Percentiles rank a stretch among this genome's conserved stretches.
Conservation (phyloP, 2,888 invertebrate species). For the Meloe dianella region DNA sequence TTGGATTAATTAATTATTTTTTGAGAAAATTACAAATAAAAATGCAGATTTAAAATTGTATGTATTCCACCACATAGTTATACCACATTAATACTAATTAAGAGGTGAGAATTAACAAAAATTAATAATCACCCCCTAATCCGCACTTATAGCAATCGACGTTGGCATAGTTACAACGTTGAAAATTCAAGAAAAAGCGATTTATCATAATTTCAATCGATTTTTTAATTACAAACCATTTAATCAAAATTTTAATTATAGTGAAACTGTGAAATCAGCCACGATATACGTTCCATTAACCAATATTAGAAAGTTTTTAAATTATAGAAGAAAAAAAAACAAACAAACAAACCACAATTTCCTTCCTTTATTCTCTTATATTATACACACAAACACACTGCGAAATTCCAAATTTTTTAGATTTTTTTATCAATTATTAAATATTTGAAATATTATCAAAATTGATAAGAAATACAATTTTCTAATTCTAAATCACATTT, state of each 20-base stretch:
- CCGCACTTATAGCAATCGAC: not conserved
- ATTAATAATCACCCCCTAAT: not conserved
- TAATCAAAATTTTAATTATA: too few species aligned
- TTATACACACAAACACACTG: not conserved
- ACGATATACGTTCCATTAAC: not conserved
- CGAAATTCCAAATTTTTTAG: too few species aligned
- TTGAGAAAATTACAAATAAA: too few species aligned
- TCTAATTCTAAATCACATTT: too few species aligned
- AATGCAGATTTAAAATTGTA: too few species aligned
- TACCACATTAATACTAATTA: not conserved
- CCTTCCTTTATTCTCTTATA: not conserved
- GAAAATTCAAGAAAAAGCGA: not conserved
- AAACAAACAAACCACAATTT: not conserved
- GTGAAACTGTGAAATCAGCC: not conserved
- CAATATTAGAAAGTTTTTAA: not conserved
- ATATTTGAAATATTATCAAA: not conserved
- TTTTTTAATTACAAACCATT: too few species aligned
- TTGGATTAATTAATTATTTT: too few species aligned
- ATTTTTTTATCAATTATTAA: not conserved
- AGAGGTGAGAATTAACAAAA: not conserved
- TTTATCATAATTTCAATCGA: too few species aligned
- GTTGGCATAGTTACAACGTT: not conserved
- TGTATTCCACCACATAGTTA: not conserved
- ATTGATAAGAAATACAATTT: too few species aligned
- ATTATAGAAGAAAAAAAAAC: not conserved